Percentiles rank a stretch among this genome's conserved stretches.
Conservation (phyloP, 2,888 invertebrate genomes). For the Eupithecia dodoneata region DNA sequence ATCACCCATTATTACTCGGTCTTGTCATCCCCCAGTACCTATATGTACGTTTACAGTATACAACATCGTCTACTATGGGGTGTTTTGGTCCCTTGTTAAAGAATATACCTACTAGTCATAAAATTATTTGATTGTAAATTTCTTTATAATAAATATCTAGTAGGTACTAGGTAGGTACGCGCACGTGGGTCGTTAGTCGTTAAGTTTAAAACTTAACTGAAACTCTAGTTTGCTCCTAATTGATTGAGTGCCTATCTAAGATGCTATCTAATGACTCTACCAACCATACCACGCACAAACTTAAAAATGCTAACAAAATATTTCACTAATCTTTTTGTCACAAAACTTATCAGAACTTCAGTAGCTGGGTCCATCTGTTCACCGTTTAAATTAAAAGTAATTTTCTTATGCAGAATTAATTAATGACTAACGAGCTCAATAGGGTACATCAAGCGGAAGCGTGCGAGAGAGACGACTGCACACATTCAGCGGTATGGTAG, state of each 20-base stretch:
- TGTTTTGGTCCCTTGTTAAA: too few relatives aligned
- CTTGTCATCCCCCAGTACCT: too few relatives aligned
- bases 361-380: slow-evolving; percentile 70
- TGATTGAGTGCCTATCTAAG: background rate
- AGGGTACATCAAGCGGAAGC: slow-evolving; percentile 83
- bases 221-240: background rate
- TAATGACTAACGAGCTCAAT: slow-evolving; percentile 84
- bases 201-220: background rate
- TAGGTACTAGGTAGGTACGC: too few relatives aligned
- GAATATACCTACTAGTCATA: too few relatives aligned
- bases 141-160: too few relatives aligned
- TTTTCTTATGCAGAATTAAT: slow-evolving; percentile 85
- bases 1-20: too few relatives aligned
- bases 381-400: slow-evolving; percentile 83
- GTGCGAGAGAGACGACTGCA: slow-evolving; percentile 57
- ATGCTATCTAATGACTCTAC: background rate
- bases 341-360: slow-evolving; percentile 25
- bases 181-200: too few relatives aligned
- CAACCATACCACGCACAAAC: background rate
- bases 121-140: too few relatives aligned
- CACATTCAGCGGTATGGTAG: slow-evolving; percentile 42
- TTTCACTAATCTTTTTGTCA: slow-evolving; percentile 19
- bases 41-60: too few relatives aligned
- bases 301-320: slow-evolving; percentile 5
- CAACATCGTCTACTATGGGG: too few relatives aligned